Conservation (phyloP, 2,113 vertebrate species). For the Prionailurus bengalensis region DNA sequence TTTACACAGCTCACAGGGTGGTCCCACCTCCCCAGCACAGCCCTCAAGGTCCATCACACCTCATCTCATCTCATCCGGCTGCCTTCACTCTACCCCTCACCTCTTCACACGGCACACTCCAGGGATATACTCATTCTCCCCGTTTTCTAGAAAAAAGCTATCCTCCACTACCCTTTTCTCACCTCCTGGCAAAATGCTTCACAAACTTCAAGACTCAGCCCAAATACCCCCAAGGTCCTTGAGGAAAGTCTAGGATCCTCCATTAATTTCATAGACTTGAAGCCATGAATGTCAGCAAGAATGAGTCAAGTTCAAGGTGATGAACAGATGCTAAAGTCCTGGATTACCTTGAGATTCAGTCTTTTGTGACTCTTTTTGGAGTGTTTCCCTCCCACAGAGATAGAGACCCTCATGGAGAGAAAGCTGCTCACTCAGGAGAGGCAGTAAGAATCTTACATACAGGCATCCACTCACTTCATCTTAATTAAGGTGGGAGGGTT, state of each 20-base stretch:
- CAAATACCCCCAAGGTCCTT: not conserved
- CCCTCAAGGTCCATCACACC: not conserved
- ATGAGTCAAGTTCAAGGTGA: not conserved
- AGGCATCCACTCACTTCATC: not conserved
- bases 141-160: not conserved
- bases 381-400: not conserved
- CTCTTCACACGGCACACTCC: not conserved
- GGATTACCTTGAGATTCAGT: not conserved
- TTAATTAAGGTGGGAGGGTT: not conserved
- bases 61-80: not conserved
- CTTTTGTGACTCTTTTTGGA: not conserved
- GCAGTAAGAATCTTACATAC: not conserved
- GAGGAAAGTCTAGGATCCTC: not conserved
- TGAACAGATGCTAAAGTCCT: not conserved
- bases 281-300: not conserved
- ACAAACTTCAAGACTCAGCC: not conserved
- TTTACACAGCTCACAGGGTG: not conserved
- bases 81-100: not conserved
- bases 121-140: not conserved
- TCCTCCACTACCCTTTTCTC: not conserved
- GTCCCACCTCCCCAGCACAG: not conserved
- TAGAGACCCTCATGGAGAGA: not conserved
- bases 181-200: not conserved
- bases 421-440: not conserved
- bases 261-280: not conserved